phyloP scores from a whole-genome alignment of 64 coral and sea anemone species.

The Stylophora pistillata region DNA sequence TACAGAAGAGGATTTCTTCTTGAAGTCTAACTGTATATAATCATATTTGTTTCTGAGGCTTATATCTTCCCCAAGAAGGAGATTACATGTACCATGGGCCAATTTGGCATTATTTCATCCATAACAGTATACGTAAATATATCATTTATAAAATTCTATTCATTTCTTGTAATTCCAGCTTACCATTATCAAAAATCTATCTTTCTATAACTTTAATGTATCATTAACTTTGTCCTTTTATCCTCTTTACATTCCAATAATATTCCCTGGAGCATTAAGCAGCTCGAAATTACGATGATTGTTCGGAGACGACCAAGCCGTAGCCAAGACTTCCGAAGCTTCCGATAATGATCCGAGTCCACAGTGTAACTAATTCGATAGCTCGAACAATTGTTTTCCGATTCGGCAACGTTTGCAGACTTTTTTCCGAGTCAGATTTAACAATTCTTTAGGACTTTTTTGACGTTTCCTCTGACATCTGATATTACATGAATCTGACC shows the following conservation, averaged over 20 bases:
- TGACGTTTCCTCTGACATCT: background rate
- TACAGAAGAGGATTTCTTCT: background rate
- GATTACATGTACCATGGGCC: constrained; percentile 1
- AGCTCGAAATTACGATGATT: background rate
- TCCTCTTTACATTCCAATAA: background rate
- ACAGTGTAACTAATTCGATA: background rate
- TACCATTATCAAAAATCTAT: constrained; percentile 15
- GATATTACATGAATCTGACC: background rate
- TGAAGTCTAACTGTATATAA: too few relatives aligned
- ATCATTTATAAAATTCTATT: constrained; percentile 29
- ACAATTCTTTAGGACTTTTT: background rate
- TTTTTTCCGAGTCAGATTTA: background rate
- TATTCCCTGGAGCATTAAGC: background rate
- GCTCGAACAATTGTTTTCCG: background rate
- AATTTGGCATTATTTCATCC: background rate
- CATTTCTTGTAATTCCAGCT: constrained; percentile 4
- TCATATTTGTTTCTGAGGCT: background rate
- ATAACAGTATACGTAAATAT: constrained; percentile 7
- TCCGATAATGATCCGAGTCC: constrained; percentile 14
- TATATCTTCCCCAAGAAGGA: background rate
- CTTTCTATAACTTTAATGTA: background rate
- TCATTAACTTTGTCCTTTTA: constrained; percentile 5
- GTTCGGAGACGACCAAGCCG: background rate
- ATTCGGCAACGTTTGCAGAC: background rate
- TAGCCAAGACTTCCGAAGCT: background rate